Evolutionary conservation across 2,113 vertebrate genomes (phyloP).

Genomic region (Ailurus styani): DNA sequence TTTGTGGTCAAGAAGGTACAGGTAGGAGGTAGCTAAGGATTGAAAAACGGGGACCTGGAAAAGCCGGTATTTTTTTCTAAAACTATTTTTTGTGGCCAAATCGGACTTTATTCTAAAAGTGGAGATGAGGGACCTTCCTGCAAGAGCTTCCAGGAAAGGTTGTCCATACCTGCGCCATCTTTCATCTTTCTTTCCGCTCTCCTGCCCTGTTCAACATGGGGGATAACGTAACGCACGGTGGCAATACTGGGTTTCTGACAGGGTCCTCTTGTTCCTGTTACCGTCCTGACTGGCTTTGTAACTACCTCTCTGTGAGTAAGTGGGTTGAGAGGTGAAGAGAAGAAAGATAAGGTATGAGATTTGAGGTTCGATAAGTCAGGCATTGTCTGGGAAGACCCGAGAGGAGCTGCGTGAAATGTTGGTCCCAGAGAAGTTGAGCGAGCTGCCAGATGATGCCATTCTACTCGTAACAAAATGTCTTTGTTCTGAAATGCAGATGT

Average conservation of each 20-base stretch:
- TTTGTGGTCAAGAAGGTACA: not conserved
- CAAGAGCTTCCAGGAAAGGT: not conserved
- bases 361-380: not conserved
- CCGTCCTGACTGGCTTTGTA: not conserved
- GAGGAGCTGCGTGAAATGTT: not conserved
- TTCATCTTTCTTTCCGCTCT: not conserved
- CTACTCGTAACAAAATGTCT: not conserved
- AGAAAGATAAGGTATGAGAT: not conserved
- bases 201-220: not conserved
- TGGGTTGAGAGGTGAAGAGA: not conserved
- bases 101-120: not conserved
- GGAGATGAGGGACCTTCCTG: not conserved
- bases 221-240: not conserved
- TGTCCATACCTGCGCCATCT: not conserved
- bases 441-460: slow-evolving; percentile 24
- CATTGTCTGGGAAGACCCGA: slow-evolving; percentile 31
- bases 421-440: not conserved
- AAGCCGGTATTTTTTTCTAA: not conserved
- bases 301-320: not conserved
- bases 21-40: not conserved
- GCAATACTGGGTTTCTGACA: not conserved
- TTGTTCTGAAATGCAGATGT: slow-evolving; percentile 56
- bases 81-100: not conserved
- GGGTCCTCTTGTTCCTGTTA: not conserved
- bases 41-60: not conserved